These are phyloP conservation scores for Sitta europaea DNA, from an alignment of 2,113 vertebrate species.

Conservation along the genomic window DNA sequence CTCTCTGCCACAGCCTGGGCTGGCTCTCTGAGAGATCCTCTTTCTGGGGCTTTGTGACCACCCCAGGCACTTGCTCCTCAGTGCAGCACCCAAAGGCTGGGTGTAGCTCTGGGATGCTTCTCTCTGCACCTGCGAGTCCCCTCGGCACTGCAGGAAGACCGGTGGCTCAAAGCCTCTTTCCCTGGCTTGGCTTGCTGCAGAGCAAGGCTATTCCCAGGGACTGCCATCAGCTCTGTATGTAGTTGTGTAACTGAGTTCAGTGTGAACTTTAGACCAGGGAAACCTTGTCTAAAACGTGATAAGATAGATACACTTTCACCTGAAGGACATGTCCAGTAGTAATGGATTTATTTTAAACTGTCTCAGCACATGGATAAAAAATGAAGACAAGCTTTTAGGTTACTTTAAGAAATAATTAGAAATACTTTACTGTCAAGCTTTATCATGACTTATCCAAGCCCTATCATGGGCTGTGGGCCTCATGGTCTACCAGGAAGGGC, in stretches of 20 bases:
- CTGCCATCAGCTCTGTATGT: background rate
- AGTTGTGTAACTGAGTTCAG: background rate
- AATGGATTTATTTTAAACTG: background rate
- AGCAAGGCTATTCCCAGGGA: background rate
- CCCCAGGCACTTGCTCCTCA: background rate
- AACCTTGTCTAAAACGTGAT: background rate
- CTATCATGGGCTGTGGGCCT: conserved; percentile 75
- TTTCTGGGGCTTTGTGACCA: background rate
- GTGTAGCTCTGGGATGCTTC: background rate
- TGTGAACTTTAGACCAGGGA: background rate
- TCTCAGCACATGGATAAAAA: background rate
- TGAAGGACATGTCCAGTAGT: background rate
- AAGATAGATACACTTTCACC: background rate
- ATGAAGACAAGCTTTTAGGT: background rate
- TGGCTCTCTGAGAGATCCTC: background rate
- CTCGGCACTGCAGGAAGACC: background rate
- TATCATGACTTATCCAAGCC: conserved; percentile 78
- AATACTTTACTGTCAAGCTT: conserved; percentile 84
- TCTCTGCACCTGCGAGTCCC: background rate
- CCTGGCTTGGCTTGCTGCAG: background rate
- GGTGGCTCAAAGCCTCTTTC: background rate
- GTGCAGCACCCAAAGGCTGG: background rate
- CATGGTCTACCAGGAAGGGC: conserved; percentile 73
- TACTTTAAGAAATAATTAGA: background rate
- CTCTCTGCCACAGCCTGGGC: background rate